Percentiles rank a stretch among this genome's conserved stretches.
Conservation (phyloP, 2,888 invertebrate genomes). For the Blastobasis lacticolella region DNA sequence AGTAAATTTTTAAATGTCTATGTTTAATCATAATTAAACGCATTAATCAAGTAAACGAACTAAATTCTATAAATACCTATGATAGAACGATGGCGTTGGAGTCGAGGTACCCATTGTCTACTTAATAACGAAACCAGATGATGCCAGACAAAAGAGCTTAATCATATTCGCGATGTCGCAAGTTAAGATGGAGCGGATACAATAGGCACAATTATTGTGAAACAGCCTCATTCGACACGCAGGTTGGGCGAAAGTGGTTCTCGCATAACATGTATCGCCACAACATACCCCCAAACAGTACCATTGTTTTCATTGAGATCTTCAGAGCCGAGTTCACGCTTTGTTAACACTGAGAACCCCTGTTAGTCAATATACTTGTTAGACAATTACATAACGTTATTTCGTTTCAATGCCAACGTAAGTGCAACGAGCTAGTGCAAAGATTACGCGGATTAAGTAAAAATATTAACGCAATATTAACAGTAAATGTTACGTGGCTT, state of each 20-base stretch:
- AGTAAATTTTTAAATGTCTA: too few relatives aligned
- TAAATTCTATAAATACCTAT: too few relatives aligned
- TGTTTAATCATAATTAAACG: too few relatives aligned
- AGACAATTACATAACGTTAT: slow-evolving; percentile 16
- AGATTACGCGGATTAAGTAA: too few relatives aligned
- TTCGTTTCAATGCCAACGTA: not conserved
- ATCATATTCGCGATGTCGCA: slow-evolving; percentile 66
- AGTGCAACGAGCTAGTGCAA: too few relatives aligned
- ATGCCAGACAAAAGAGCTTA: slow-evolving; percentile 61
- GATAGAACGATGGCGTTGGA: too few relatives aligned
- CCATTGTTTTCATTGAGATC: slow-evolving; percentile 55
- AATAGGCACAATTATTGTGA: slow-evolving; percentile 61
- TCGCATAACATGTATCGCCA: slow-evolving; percentile 47
- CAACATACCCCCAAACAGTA: slow-evolving; percentile 39
- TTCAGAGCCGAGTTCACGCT: slow-evolving; percentile 33
- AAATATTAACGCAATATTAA: too few relatives aligned
- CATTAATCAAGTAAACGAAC: too few relatives aligned
- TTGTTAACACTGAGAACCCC: slow-evolving; percentile 32
- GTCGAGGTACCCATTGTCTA: too few relatives aligned
- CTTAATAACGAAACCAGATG: slow-evolving; percentile 33
- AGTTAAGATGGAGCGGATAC: slow-evolving; percentile 65
- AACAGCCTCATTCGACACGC: slow-evolving; percentile 60
- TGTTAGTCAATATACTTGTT: slow-evolving; percentile 14
- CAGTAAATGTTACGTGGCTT: too few relatives aligned
- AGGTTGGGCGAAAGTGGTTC: slow-evolving; percentile 65